phyloP scores from a whole-genome alignment of 1,140 invertebrate genomes.

The Brachionus sp. region DNA sequence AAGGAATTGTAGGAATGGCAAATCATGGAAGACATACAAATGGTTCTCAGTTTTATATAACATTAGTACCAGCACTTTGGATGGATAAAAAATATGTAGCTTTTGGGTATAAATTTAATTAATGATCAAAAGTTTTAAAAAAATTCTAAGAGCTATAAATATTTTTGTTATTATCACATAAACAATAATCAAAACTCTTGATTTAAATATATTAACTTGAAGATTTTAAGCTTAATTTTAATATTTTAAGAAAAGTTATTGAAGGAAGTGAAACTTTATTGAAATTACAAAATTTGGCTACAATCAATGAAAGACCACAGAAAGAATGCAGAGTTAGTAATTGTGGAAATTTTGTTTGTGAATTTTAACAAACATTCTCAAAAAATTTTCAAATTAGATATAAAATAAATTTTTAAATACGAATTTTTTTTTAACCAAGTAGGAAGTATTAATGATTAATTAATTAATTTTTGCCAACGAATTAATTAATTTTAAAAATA shows the following conservation, averaged over 20 bases:
- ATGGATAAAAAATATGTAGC: slow-evolving; percentile 61
- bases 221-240: not conserved
- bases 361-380: slow-evolving; percentile 50
- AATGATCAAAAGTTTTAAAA: not conserved
- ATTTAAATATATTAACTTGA: not conserved
- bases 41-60: slow-evolving; percentile 59
- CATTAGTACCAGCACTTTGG: slow-evolving; percentile 55
- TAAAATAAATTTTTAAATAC: too few species aligned
- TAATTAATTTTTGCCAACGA: too few species aligned
- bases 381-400: too few species aligned
- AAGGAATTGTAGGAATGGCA: slow-evolving; percentile 60
- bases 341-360: slow-evolving; percentile 53
- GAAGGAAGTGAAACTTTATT: slow-evolving; percentile 57
- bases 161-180: not conserved
- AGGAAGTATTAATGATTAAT: too few species aligned
- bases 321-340: slow-evolving; percentile 59
- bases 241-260: slow-evolving; percentile 55
- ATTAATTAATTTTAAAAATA: too few species aligned
- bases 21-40: slow-evolving; percentile 59
- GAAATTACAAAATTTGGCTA: slow-evolving; percentile 55
- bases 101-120: slow-evolving; percentile 54
- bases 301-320: slow-evolving; percentile 60
- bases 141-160: not conserved
- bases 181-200: not conserved
- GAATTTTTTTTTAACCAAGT: too few species aligned